Evolutionary conservation across 2,113 vertebrate genomes (phyloP), one percentile per base, ranked within the genome.

Genomic region (Hassar affinis): DNA sequence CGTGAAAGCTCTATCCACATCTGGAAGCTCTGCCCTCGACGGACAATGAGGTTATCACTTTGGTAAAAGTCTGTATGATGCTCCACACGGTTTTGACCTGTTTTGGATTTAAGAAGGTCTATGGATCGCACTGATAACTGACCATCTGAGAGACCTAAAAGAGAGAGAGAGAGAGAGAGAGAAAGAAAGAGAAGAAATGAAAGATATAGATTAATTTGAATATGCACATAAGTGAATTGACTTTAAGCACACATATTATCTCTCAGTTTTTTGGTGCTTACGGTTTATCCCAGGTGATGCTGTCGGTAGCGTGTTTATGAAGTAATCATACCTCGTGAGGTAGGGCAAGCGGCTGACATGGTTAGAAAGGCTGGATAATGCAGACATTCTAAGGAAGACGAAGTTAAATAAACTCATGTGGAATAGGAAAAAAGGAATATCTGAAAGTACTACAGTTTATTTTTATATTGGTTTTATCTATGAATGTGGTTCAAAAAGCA

Each of bases 31-130:
- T 97, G 95, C 3, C 96, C 96, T 0, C 96, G 93, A 6, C 96
- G 95, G 52, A 97, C 61, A 9, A 98, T 93, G 14, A 94, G 90
- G 25, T 93, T 61, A 0, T 96, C 85, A 0, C 88, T 92, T 35
- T 94, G 93, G 72, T 92, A 98, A 20, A 92, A 93, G 4, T 96
- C 54, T 0, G 96, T 98, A 90, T 94, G 95, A 85, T 98, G 96
- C 30, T 92, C 88, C 0, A 12, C 79, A 3, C 94, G 93, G 66
- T 95, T 96, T 49, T 75, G 85, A 1, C 89, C 90, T 0, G 87
- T 89, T 33, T 90, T 93, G 9, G 88, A 81, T 27, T 93, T 93
- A 88, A 96, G 90, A 86, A 97, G 91, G 85, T 97, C 93, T 35
- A 96, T 85, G 0, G 93, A 92, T 0, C 30, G 84, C 57, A 96